Evolutionary conservation across 2,113 vertebrate species (phyloP), one percentile per base, ranked within the genome.

Genomic region (Ginglymostoma cirratum): DNA sequence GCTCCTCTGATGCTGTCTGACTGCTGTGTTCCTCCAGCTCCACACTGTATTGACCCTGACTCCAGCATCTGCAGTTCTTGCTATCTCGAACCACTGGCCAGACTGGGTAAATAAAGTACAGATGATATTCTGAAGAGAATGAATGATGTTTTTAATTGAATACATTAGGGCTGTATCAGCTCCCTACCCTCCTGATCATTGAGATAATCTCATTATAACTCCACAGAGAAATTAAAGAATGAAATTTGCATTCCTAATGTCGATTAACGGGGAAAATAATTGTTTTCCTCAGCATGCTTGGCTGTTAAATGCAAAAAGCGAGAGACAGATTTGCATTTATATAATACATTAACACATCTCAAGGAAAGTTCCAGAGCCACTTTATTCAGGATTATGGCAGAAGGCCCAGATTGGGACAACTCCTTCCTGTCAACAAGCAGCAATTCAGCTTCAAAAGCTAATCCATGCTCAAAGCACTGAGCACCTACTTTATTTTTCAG

Each of bases 201-300:
- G 87, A 52, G 27, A 52, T 52, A 61, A 90, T 90, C 27, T 90
- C 52, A 90, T 90, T 90, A 12, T 90, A 52, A 8, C 52, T 90
- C 87, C 27, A 55, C 27, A 61, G 87, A 61, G 55, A 90, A 90
- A 90, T 90, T 90, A 90, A 90, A 61, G 87, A 61, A 90, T 90
- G 34, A 90, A 90, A 52, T 90, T 61, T 61, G 48, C 55, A 90
- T 90, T 90, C 52, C 48, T 90, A 90, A 90, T 90, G 87, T 6
- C 30, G 87, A 90, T 90, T 90, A 90, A 34, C 87, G 61, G 0
- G 48, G 55, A 65, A 65, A 61, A 52, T 61, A 90, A 61, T 65
- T 61, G n/a, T 45, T 83, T 83, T 90, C 55, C 30, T 52, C 52
- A 34, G 87, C 30, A 34, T 65, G 27, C 27, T 34, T 34, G 15